Evolutionary conservation across 2,888 invertebrate species (phyloP).

Genomic region (Hirtodrosophila trivittata): DNA sequence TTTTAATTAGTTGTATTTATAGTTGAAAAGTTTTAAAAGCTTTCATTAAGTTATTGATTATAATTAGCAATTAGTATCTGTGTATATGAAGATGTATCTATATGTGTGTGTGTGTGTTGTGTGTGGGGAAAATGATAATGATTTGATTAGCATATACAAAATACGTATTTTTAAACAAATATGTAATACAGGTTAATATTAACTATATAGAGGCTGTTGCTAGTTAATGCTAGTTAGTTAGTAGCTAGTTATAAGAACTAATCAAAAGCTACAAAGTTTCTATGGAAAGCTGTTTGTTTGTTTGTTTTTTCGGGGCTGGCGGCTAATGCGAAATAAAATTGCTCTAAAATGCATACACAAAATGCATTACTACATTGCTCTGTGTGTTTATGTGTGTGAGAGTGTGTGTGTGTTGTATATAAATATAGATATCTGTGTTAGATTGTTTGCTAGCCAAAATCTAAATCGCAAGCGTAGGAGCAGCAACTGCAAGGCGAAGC

Average conservation of each 20-base stretch:
- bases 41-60: slow-evolving; percentile 20
- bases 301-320: slow-evolving; percentile 10
- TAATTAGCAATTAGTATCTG: background rate
- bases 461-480: slow-evolving; percentile 49
- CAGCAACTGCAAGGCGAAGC: slow-evolving; percentile 62
- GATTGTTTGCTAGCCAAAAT: slow-evolving; percentile 13
- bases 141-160: slow-evolving; percentile 48
- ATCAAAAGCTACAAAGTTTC: slow-evolving; percentile 44
- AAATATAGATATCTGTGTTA: background rate
- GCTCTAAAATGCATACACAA: slow-evolving; percentile 30
- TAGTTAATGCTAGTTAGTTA: slow-evolving; percentile 38
- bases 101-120: slow-evolving; percentile 12
- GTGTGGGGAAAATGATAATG: slow-evolving; percentile 32
- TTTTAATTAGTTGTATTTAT: slow-evolving; percentile 23
- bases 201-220: slow-evolving; percentile 40
- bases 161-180: slow-evolving; percentile 28
- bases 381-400: slow-evolving; percentile 13
- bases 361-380: slow-evolving; percentile 44
- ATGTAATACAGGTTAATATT: slow-evolving; percentile 25
- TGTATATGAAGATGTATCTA: background rate
- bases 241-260: slow-evolving; percentile 20
- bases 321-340: slow-evolving; percentile 10
- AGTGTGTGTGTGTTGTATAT: slow-evolving; percentile 12
- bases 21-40: slow-evolving; percentile 11
- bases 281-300: slow-evolving; percentile 7